Evolutionary conservation across 2,113 vertebrate genomes (phyloP).

Genomic region (Paradisaea rubra): DNA sequence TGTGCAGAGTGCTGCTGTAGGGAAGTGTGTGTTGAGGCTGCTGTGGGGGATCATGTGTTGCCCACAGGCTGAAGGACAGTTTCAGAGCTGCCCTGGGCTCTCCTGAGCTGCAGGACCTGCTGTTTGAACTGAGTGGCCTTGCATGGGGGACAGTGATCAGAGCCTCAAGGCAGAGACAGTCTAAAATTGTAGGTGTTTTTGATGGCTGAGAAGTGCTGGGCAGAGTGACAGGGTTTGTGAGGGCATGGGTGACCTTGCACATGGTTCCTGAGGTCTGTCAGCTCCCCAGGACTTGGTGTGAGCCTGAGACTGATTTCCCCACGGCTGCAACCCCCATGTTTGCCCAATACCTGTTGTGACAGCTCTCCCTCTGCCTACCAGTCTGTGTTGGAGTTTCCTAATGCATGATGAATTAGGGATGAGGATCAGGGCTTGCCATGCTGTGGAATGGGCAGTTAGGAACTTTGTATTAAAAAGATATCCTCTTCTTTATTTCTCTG

Average conservation of each 20-base stretch:
- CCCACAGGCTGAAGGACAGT: not conserved
- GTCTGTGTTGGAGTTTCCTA: not conserved
- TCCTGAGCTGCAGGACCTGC: not conserved
- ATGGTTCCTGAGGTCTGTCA: not conserved
- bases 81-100: not conserved
- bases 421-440: not conserved
- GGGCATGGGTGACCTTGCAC: not conserved
- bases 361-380: not conserved
- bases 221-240: not conserved
- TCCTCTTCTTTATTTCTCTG: not conserved
- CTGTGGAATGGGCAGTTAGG: not conserved
- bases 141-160: fast-evolving
- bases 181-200: not conserved
- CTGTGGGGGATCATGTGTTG: fast-evolving
- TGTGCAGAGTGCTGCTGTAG: not conserved
- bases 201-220: not conserved
- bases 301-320: not conserved
- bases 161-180: not conserved
- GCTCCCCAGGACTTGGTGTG: not conserved
- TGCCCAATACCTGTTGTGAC: not conserved
- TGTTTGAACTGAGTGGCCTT: not conserved
- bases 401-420: not conserved
- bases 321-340: fast-evolving
- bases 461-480: not conserved
- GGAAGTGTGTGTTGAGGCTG: not conserved